phyloP scores from a whole-genome alignment of 2,113 vertebrate genomes.

The Podiceps cristatus region DNA sequence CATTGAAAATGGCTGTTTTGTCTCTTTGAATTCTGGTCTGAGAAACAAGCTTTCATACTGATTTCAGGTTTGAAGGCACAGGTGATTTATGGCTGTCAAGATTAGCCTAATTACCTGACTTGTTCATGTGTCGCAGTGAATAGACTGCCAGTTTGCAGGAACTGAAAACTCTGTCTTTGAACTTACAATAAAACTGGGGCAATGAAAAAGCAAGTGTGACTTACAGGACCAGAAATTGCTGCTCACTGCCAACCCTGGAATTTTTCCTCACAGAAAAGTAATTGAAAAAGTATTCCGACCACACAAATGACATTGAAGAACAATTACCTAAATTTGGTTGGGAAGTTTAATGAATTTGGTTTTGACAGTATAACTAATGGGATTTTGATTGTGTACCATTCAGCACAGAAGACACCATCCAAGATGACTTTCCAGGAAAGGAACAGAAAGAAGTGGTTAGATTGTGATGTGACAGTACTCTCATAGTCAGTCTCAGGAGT shows the following conservation, averaged over 20 bases:
- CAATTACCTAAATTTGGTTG: neutral
- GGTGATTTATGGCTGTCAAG: neutral
- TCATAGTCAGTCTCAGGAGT: neutral
- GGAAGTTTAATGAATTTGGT: slow-evolving; percentile 1
- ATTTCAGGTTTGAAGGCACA: slow-evolving; percentile 26
- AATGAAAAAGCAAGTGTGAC: neutral
- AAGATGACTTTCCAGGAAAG: neutral
- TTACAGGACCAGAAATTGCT: neutral
- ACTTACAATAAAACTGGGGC: neutral
- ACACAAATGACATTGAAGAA: neutral
- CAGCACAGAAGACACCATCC: neutral
- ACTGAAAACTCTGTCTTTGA: neutral
- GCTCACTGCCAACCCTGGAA: neutral
- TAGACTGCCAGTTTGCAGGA: neutral
- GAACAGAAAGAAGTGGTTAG: neutral
- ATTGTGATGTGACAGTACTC: neutral
- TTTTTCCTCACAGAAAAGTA: neutral
- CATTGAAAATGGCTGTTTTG: neutral
- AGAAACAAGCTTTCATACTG: neutral
- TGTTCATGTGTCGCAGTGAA: neutral
- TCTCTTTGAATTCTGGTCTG: neutral
- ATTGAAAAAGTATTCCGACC: neutral
- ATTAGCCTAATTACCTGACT: slow-evolving; percentile 11
- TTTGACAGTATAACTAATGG: slow-evolving; percentile 30
- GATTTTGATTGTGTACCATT: slow-evolving; percentile 23